Evolutionary conservation across 2,113 vertebrate genomes (phyloP), one percentile per base, ranked within the genome.

Genomic region (Phyllopteryx taeniolatus): DNA sequence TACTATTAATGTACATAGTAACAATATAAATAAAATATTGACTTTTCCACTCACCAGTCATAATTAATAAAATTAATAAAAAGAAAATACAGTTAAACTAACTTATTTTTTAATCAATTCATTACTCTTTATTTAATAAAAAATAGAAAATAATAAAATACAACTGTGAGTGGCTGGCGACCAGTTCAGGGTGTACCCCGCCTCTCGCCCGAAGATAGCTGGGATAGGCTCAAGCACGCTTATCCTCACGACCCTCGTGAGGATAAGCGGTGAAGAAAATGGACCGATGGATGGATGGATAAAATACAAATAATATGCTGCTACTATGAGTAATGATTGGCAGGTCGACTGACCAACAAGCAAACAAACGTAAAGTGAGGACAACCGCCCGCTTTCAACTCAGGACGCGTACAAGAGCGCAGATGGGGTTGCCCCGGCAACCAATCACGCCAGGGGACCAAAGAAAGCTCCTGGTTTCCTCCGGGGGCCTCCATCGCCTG

Each of bases 401-500:
- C 19, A 20, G 0, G 9, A 57, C 9, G 54, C 49, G 5, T 5
- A 19, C 46, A 49, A 49, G 46, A 2, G 46, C 13, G 49, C 59
- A 61, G 59, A 61, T 19, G 59, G 17, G 59, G 59, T 61, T 39
- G 59, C 33, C 33, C 13, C 43, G 35, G 42, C 42, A 22, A 65
- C 63, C 63, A 61, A 61, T 44, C 63, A 65, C 63, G 11, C n/a
- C 13, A 61, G 31, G 42, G 20, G 63, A 22, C 42, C 22, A 46
- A 65, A 65, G 44, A n/a, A 39, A 15, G 15, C 62, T n/a, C 62
- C 63, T 46, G 63, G 20, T 22, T 65, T 20, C 42, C 63, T 65
- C 63, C 20, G 42, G 63, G 63, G 63, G 22, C 63, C 63, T 46
- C 63, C n/a, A 43, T 65, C 63, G 22, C 63, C 63, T 35, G 35